These are phyloP conservation scores for Troides oblongomaculatus DNA, from an alignment of 2,888 invertebrate species.

Conservation along the genomic window DNA sequence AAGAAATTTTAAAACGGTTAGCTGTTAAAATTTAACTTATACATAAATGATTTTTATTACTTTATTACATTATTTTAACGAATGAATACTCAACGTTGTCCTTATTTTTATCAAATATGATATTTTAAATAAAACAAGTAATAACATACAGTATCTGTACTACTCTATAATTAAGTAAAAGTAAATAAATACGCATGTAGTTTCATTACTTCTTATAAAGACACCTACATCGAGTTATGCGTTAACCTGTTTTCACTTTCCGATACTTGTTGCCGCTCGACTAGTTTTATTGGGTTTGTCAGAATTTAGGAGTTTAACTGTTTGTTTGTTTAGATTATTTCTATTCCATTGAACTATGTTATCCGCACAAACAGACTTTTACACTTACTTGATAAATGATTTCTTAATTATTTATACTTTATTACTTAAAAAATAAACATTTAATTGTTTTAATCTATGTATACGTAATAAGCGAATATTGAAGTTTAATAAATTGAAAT, in stretches of 20 bases:
- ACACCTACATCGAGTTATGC: not conserved
- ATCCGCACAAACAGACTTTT: not conserved
- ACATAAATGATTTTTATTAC: too few relatives aligned
- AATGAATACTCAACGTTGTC: not conserved
- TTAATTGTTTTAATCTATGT: not conserved
- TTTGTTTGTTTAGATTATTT: not conserved
- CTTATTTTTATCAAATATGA: too few relatives aligned
- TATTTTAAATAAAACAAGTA: not conserved
- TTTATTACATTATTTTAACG: too few relatives aligned
- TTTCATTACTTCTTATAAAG: not conserved
- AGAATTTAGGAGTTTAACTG: not conserved
- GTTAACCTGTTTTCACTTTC: slow-evolving; percentile 21
- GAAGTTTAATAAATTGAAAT: not conserved
- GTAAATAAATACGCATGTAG: not conserved
- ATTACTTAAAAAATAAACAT: too few relatives aligned
- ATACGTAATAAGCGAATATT: not conserved
- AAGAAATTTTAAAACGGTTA: not conserved
- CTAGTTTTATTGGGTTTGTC: slow-evolving; percentile 2
- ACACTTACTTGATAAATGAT: not conserved
- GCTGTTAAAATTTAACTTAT: too few relatives aligned
- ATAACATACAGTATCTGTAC: not conserved
- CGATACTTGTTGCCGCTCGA: slow-evolving; percentile 3
- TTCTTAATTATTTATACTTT: not conserved
- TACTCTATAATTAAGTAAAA: not conserved
- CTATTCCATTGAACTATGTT: not conserved